These are phyloP conservation scores for Marisa cornuarietis DNA, from an alignment of 1,140 invertebrate species.

Conservation along the genomic window DNA sequence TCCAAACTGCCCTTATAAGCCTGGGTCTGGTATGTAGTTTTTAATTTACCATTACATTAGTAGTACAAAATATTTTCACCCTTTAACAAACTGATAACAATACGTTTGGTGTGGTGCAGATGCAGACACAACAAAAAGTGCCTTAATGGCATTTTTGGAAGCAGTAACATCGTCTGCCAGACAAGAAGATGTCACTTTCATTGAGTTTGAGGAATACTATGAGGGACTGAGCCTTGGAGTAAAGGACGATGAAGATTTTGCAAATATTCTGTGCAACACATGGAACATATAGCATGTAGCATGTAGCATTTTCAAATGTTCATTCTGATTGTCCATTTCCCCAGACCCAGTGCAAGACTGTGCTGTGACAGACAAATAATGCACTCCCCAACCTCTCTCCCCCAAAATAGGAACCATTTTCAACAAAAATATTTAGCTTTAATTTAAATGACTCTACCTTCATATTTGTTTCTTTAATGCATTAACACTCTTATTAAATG, in stretches of 20 bases:
- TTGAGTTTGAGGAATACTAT: conserved; percentile 66
- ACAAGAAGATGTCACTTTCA: conserved; percentile 54
- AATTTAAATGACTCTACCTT: no score
- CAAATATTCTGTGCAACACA: conserved; percentile 61
- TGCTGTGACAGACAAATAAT: no score
- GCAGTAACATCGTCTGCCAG: conserved; percentile 41
- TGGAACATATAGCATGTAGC: conserved; percentile 54
- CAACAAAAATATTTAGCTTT: not conserved
- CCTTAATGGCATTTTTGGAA: conserved; percentile 54
- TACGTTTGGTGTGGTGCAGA: conserved; percentile 18
- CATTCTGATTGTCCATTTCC: not conserved
- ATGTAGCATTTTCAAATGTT: not conserved
- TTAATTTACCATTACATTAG: not conserved
- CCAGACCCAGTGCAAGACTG: not conserved
- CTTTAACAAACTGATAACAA: not conserved
- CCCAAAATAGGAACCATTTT: not conserved
- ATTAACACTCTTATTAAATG: no score
- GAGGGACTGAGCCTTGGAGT: conserved; percentile 63
- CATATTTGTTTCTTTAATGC: no score
- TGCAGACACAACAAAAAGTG: conserved; percentile 30
- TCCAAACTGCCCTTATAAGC: conserved; percentile 30
- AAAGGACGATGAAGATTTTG: conserved; percentile 59
- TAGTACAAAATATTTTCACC: not conserved
- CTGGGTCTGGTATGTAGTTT: conserved; percentile 35
- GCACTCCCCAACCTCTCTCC: no score